phyloP scores from a whole-genome alignment of 1,140 invertebrate species.

The Papilio polytes region DNA sequence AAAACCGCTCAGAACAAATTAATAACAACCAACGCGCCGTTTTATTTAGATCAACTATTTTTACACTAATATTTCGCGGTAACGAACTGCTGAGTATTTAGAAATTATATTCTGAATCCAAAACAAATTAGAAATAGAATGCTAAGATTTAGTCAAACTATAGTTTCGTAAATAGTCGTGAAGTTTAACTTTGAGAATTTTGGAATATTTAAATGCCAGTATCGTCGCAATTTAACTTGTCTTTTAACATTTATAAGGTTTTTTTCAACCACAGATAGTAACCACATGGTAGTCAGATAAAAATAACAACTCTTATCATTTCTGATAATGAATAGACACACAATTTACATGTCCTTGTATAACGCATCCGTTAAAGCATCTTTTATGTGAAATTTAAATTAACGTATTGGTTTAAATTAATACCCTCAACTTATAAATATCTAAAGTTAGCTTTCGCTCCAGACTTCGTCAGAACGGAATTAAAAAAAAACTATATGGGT shows the following conservation, averaged over 20 bases:
- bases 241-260: not conserved
- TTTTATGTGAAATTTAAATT: not conserved
- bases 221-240: not conserved
- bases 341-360: not conserved
- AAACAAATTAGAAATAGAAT: conserved; percentile 16
- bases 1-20: conserved; percentile 9
- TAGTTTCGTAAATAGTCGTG: not conserved
- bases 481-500: too few relatives aligned
- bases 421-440: too few relatives aligned
- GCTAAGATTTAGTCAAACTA: not conserved
- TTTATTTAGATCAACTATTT: conserved; percentile 16
- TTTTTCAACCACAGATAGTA: not conserved
- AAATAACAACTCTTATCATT: not conserved
- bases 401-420: too few relatives aligned
- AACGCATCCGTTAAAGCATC: not conserved
- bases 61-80: conserved; percentile 17
- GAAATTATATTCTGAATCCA: not conserved
- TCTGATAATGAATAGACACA: not conserved
- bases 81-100: conserved; percentile 8
- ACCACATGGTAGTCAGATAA: not conserved
- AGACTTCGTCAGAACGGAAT: too few relatives aligned
- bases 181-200: not conserved
- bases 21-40: conserved; percentile 6
- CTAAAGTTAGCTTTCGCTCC: too few relatives aligned
- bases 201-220: not conserved